Base-by-base conservation (phyloP, 2,113 vertebrate species). In the Pampusana beccarii region DNA sequence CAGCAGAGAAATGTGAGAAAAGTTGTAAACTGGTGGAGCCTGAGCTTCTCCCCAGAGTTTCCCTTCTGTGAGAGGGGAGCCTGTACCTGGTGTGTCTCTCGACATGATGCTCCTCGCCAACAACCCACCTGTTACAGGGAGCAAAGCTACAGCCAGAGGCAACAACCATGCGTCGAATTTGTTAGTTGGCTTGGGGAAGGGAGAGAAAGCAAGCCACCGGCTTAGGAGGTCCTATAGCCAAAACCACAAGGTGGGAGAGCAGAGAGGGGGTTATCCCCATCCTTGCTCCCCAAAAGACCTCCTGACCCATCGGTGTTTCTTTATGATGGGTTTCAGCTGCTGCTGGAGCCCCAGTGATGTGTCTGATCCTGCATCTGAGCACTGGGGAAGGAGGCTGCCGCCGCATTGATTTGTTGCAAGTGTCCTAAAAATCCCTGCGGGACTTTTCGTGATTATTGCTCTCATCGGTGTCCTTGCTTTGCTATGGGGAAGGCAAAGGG, bases 291-390 rank as follows among this genome's bases (percentile, higher is more conserved):
- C 48, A 21, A 2, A 48, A 58, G 19, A 53, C 34, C 40, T 36
- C 77, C 72, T 0, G 1, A 46, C 44, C 34, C 25, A 2, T 23
- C 0, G 0, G 58, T 40, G 77, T 24, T 34, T 54, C 19, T 16
- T 70, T 53, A n/a, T 40, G 80, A 29, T 18, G 57, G 70, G 23
- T 72, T 84, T 62, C 86, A 46, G 92, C 66, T 73, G 19, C 36
- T 0, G 0, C 56, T 75, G 2, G 2, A 69, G 57, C 54, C 11
- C 38, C 5, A 13, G 18, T 16, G 80, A 26, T 56, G 71, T 23
- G 34, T 51, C 86, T 92, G 77, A 10, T 10, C 53, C 65, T 16
- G 38, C 38, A 65, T 46, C 86, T 2, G 16, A 85, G 93, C 67
- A 19, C 71, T 48, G 85, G 71, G 90, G 58, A 80, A 24, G 42